Percentiles rank a stretch among this genome's conserved stretches.
Conservation (phyloP, 1,140 invertebrate species). For the Drosophila dunni region DNA sequence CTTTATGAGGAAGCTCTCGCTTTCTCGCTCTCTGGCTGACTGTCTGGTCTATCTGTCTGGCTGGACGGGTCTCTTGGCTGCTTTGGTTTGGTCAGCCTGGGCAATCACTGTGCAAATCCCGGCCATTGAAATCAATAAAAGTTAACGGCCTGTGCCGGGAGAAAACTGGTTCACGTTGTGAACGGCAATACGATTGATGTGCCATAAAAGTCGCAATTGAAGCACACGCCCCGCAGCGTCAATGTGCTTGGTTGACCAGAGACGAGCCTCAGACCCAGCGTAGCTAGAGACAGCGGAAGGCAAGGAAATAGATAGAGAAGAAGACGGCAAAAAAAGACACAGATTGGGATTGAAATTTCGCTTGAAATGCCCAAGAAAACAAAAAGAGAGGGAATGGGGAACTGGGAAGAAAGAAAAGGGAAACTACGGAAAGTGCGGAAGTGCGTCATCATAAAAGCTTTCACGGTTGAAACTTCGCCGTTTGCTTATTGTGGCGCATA, state of each 20-base stretch:
- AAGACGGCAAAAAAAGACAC: slow-evolving; percentile 26
- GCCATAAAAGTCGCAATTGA: slow-evolving; percentile 83
- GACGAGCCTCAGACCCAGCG: slow-evolving; percentile 5
- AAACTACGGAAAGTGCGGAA: slow-evolving; percentile 50
- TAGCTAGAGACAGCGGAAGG: not conserved
- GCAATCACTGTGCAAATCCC: slow-evolving; percentile 79
- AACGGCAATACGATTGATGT: slow-evolving; percentile 67
- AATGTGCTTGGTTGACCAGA: slow-evolving; percentile 53
- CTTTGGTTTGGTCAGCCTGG: slow-evolving; percentile 41
- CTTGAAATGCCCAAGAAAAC: too few species aligned
- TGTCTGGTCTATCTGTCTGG: slow-evolving; percentile 18
- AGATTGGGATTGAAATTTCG: slow-evolving; percentile 34
- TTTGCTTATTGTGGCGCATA: slow-evolving; percentile 78
- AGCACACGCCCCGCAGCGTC: slow-evolving; percentile 73
- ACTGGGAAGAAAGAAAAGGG: slow-evolving; percentile 5
- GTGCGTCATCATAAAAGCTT: slow-evolving; percentile 83
- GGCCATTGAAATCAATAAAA: slow-evolving; percentile 83
- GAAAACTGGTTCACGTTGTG: not conserved
- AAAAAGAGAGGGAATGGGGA: too few species aligned
- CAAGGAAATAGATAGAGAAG: slow-evolving; percentile 6
- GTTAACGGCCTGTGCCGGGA: slow-evolving; percentile 71
- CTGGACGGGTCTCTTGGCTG: slow-evolving; percentile 24
- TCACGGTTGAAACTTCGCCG: slow-evolving; percentile 59
- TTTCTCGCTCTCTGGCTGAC: not conserved
- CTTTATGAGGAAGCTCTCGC: slow-evolving; percentile 63